Percentiles rank a stretch among this genome's conserved stretches.
Conservation (phyloP, 1,140 invertebrate species). For the Caligus rogercresseyi region DNA sequence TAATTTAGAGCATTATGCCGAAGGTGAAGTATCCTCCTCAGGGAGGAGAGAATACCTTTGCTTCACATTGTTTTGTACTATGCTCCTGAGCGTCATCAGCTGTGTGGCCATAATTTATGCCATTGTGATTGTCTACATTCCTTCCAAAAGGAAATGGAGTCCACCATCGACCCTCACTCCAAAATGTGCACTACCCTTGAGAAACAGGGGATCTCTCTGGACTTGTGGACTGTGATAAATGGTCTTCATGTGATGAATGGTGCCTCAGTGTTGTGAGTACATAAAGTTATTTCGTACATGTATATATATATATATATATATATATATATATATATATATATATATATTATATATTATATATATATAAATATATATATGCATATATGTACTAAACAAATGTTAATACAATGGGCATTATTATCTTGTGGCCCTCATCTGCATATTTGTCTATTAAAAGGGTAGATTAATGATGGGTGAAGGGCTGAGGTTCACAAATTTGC, state of each 20-base stretch:
- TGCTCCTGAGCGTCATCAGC: conserved; percentile 7
- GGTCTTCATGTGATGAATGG: conserved; percentile 20
- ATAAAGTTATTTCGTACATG: no score
- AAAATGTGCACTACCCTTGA: conserved; percentile 16
- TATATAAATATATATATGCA: no score
- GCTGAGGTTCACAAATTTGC: no score
- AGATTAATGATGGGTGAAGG: no score
- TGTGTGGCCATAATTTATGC: conserved; percentile 17
- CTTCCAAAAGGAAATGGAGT: conserved; percentile 6
- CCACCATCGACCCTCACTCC: conserved; percentile 1
- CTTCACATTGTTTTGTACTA: conserved; percentile 15
- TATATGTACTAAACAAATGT: no score
- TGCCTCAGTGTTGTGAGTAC: conserved; percentile 13
- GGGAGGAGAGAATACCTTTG: conserved; percentile 19
- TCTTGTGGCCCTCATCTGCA: no score
- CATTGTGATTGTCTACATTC: conserved; percentile 18
- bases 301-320: no score
- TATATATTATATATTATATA: no score
- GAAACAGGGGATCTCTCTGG: conserved; percentile 11
- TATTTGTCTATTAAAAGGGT: no score
- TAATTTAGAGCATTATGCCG: no score
- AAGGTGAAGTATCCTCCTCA: conserved; percentile 17
- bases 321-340: no score
- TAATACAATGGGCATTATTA: no score
- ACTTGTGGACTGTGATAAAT: neutral